Percentiles rank a stretch among this genome's conserved stretches.
phyloP scores from a whole-genome alignment of 2,888 invertebrate species.

The Drosophila recens region DNA sequence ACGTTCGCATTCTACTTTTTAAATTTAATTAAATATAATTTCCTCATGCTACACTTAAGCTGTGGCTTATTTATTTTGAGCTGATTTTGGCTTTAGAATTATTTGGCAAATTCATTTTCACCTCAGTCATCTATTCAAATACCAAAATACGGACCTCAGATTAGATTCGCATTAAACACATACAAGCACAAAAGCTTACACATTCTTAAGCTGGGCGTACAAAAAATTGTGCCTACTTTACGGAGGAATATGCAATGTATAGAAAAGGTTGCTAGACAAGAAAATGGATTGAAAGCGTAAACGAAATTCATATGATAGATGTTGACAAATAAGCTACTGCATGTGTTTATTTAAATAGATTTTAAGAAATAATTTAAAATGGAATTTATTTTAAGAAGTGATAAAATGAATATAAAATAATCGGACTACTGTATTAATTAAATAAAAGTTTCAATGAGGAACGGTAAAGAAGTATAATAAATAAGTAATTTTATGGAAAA shows the following conservation, averaged over 20 bases:
- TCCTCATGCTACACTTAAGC: background rate
- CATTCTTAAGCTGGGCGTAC: constrained; percentile 22
- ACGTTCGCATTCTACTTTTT: background rate
- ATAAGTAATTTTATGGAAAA: no score
- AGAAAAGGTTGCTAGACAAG: background rate
- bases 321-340: background rate
- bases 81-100: constrained; percentile 7
- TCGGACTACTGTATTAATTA: no score
- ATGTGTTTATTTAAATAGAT: background rate
- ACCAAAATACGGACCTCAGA: constrained; percentile 28
- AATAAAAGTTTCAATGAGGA: no score
- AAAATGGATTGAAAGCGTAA: background rate
- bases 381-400: no score
- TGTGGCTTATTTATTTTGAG: constrained; percentile 7
- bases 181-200: constrained; percentile 42
- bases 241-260: background rate
- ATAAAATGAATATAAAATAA: background rate
- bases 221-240: constrained; percentile 38
- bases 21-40: background rate
- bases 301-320: background rate
- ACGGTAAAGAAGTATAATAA: no score
- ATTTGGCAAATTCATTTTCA: constrained; percentile 11
- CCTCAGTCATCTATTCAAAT: constrained; percentile 22
- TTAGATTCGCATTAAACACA: constrained; percentile 52
- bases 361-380: no score